Evolutionary conservation across 2,113 vertebrate genomes (phyloP).

Genomic region (Xiphophorus couchianus): DNA sequence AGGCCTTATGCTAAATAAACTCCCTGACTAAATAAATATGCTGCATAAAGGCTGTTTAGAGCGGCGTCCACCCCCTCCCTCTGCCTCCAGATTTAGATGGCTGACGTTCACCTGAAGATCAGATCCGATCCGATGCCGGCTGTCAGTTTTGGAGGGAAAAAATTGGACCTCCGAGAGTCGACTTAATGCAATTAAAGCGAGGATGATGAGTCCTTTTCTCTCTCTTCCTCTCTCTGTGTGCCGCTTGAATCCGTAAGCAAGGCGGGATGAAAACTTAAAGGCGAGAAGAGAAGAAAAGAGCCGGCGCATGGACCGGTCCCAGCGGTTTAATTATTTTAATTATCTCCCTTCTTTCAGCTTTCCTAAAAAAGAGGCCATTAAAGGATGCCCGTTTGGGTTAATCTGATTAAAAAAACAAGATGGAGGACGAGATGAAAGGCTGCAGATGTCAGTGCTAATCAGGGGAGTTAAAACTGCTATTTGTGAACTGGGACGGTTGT

Average conservation of each 20-base stretch:
- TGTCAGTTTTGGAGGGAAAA: conserved; percentile 65
- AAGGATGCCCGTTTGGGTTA: conserved; percentile 90
- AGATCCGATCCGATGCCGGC: conserved; percentile 45
- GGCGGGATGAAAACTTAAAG: conserved; percentile 79
- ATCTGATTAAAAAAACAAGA: conserved; percentile 85
- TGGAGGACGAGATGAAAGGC: conserved; percentile 88
- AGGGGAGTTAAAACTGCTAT: conserved; percentile 77
- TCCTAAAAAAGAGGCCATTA: conserved; percentile 84
- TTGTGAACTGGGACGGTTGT: conserved; percentile 81
- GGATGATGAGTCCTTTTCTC: conserved; percentile 65
- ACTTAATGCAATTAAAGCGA: conserved; percentile 79
- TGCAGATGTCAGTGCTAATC: conserved; percentile 84
- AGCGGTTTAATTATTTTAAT: conserved; percentile 94
- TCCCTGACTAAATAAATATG: conserved; percentile 74
- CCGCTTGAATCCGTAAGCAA: conserved; percentile 77
- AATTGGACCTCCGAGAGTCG: conserved; percentile 79
- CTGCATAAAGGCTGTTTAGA: conserved; percentile 75
- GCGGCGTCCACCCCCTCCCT: conserved; percentile 53
- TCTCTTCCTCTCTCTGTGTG: conserved; percentile 57
- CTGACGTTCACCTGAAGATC: conserved; percentile 70
- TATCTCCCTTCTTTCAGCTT: conserved; percentile 88
- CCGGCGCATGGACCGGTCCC: conserved; percentile 74
- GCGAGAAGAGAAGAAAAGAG: conserved; percentile 77
- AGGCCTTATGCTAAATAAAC: conserved; percentile 71
- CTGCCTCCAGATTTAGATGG: conserved; percentile 66